These are phyloP conservation scores for Turritopsis dohrnii DNA, from an alignment of 30 jellyfish, hydroid and myxozoan species.

Conservation along the genomic window DNA sequence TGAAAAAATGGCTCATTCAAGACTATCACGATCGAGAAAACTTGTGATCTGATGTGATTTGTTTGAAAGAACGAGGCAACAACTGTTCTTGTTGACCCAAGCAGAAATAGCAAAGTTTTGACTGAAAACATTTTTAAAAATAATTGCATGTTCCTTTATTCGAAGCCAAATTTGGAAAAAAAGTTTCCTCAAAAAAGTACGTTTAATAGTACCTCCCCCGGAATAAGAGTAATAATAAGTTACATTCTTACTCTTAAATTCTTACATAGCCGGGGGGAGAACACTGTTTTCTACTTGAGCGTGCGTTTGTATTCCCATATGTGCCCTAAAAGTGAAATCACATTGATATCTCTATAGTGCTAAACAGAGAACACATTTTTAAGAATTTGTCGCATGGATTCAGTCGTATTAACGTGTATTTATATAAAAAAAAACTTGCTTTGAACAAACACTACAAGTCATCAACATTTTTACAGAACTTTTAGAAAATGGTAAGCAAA, in stretches of 20 bases:
- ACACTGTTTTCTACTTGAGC: neutral
- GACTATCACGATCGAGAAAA: no score
- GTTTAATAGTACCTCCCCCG: neutral
- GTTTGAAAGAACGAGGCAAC: no score
- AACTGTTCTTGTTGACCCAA: no score
- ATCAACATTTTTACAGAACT: no score
- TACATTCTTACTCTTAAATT: no score
- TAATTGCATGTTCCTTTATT: neutral
- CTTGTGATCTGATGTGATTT: no score
- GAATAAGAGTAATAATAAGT: neutral
- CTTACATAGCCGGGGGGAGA: neutral
- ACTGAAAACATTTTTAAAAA: no score
- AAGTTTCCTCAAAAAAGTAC: neutral
- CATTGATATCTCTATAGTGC: neutral
- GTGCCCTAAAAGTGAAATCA: neutral
- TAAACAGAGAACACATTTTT: neutral
- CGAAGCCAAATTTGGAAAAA: neutral
- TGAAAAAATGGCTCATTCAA: no score
- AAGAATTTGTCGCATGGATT: neutral
- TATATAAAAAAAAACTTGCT: no score
- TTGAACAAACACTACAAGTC: no score
- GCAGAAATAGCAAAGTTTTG: no score
- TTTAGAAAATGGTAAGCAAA: no score
- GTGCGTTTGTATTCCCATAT: neutral
- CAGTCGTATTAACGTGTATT: neutral